phyloP scores from a whole-genome alignment of 2,797 vertebrate species.

The Hippocampus kuda region DNA sequence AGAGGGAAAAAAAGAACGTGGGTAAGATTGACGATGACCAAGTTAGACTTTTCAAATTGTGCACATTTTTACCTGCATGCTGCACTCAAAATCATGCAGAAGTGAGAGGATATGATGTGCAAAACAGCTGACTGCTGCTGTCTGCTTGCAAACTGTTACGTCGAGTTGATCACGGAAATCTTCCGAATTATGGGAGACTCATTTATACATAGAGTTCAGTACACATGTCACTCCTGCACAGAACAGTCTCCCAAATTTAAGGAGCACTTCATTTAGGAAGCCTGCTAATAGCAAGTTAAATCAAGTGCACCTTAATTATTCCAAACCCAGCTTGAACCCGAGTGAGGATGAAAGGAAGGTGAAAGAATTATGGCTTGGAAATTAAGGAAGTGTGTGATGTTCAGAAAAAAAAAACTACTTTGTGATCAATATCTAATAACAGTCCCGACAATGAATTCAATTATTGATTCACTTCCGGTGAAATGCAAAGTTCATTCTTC shows the following conservation, averaged over 20 bases:
- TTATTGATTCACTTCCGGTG: constrained; percentile 9
- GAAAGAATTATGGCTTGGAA: not conserved
- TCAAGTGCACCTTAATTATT: constrained; percentile 16
- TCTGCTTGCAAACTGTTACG: constrained; percentile 56
- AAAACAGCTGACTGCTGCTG: constrained; percentile 49
- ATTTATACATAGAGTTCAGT: constrained; percentile 35
- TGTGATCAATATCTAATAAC: constrained; percentile 7
- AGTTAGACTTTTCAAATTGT: constrained; percentile 51
- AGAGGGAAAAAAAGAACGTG: constrained; percentile 14
- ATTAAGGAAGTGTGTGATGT: not conserved
- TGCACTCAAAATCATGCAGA: constrained; percentile 55
- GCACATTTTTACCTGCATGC: constrained; percentile 72
- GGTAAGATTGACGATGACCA: constrained; percentile 36
- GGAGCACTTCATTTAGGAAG: constrained; percentile 25
- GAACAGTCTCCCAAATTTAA: constrained; percentile 24
- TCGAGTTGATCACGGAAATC: constrained; percentile 55
- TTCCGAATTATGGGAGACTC: constrained; percentile 48
- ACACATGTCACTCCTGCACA: constrained; percentile 34
- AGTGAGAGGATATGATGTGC: constrained; percentile 38
- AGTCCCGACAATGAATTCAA: constrained; percentile 9
- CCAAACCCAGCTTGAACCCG: constrained; percentile 5
- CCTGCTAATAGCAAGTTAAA: constrained; percentile 6
- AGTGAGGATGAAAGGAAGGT: not conserved
- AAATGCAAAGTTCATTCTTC: constrained; percentile 22
- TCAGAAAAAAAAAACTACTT: not conserved